phyloP scores from a whole-genome alignment of 2,113 vertebrate species.

The Lipotes vexillifer region DNA sequence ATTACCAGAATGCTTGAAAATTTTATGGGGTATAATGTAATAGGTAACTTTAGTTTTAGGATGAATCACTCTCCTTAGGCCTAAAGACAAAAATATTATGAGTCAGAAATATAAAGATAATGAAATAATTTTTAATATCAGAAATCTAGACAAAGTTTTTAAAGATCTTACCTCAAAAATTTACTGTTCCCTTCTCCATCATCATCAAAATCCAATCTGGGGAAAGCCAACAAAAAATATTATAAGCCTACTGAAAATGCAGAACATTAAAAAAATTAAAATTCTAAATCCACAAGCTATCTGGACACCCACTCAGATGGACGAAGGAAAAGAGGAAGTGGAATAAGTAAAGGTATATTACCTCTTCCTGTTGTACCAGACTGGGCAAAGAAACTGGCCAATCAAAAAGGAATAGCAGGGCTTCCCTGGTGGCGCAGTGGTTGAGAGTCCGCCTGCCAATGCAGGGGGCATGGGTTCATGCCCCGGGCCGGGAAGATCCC shows the following conservation, averaged over 20 bases:
- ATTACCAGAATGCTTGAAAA: conserved; percentile 25
- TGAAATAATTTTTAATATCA: conserved; percentile 13
- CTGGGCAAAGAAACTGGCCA: background rate
- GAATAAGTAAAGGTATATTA: background rate
- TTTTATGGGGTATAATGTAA: background rate
- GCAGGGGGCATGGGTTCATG: no score
- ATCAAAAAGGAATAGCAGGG: background rate
- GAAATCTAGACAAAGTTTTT: background rate
- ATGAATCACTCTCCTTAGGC: background rate
- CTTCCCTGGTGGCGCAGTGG: no score
- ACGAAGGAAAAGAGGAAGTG: conserved; percentile 22
- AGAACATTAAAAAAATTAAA: conserved; percentile 12
- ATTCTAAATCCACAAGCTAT: background rate
- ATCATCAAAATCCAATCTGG: conserved; percentile 84
- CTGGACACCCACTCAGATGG: background rate
- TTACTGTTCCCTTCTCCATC: conserved; percentile 90
- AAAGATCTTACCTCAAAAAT: conserved; percentile 89
- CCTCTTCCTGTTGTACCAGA: background rate
- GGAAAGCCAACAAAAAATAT: conserved; percentile 58
- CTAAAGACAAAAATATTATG: conserved; percentile 14
- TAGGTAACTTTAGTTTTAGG: background rate
- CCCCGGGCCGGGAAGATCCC: no score
- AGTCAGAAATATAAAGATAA: conserved; percentile 16
- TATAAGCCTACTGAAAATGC: background rate
- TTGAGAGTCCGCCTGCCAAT: no score